These are phyloP conservation scores for Siniperca scherzeri DNA, from an alignment of 2,797 vertebrate species.

Conservation along the genomic window DNA sequence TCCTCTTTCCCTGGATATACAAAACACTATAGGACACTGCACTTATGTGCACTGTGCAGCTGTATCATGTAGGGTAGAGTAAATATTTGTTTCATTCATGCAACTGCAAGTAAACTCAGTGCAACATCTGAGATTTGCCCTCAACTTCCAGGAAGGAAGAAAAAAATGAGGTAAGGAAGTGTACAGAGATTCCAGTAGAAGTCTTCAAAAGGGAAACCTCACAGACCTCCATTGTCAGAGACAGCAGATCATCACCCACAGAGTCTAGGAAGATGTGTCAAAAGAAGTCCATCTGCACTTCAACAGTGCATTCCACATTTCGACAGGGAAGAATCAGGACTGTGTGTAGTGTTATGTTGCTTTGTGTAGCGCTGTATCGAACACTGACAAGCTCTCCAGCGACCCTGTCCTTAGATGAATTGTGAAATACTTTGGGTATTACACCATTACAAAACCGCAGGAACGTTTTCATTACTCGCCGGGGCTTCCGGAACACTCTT, in stretches of 20 bases:
- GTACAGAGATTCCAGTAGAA: neutral
- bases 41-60: neutral
- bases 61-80: neutral
- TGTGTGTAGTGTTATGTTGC: neutral
- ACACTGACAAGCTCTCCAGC: slow-evolving; percentile 31
- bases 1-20: neutral
- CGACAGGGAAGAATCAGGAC: slow-evolving; percentile 39
- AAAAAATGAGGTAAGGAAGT: slow-evolving; percentile 12
- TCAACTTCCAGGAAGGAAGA: neutral
- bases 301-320: slow-evolving; percentile 38
- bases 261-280: slow-evolving; percentile 43
- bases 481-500: slow-evolving; percentile 75
- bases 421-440: slow-evolving; percentile 76
- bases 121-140: neutral
- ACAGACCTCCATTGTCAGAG: slow-evolving; percentile 55
- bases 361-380: neutral
- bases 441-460: slow-evolving; percentile 64
- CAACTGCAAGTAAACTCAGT: neutral
- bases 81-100: slow-evolving; percentile 11
- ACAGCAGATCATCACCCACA: slow-evolving; percentile 39
- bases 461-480: slow-evolving; percentile 77
- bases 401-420: slow-evolving; percentile 69
- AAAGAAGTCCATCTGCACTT: slow-evolving; percentile 41
- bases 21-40: neutral
- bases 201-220: slow-evolving; percentile 36